These are phyloP conservation scores for Telenomus remus DNA, from an alignment of 1,140 invertebrate genomes.

Conservation along the genomic window DNA sequence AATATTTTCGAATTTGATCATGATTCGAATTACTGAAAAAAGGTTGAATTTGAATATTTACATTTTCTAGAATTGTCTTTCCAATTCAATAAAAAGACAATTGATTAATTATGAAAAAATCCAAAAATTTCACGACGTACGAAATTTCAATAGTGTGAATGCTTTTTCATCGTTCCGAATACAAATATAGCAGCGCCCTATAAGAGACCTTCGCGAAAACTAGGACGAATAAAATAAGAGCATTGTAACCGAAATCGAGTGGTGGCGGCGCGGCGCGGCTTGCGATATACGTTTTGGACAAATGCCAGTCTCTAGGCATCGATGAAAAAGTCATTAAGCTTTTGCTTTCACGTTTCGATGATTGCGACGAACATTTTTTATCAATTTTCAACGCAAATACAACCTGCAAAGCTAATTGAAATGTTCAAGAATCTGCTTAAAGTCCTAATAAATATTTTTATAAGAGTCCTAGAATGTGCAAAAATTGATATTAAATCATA, in stretches of 20 bases:
- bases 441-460: too few species aligned
- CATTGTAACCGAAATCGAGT: constrained; percentile 60
- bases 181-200: constrained; percentile 60
- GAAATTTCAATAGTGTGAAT: constrained; percentile 50
- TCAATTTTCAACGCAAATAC: background rate
- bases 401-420: too few species aligned
- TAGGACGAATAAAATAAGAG: constrained; percentile 64
- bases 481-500: too few species aligned
- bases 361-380: constrained; percentile 15
- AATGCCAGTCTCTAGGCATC: constrained; percentile 53
- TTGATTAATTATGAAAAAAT: constrained; percentile 5
- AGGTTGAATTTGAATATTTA: too few species aligned
- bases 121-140: constrained; percentile 26
- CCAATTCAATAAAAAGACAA: background rate
- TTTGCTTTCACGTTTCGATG: constrained; percentile 30
- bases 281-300: constrained; percentile 57
- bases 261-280: constrained; percentile 48
- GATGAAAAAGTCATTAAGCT: constrained; percentile 51
- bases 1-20: too few species aligned
- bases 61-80: too few species aligned
- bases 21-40: too few species aligned
- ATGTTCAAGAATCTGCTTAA: too few species aligned
- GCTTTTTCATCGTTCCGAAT: constrained; percentile 55
- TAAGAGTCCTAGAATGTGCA: too few species aligned
- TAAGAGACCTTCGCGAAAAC: constrained; percentile 63